Base-by-base conservation (phyloP, 1,140 invertebrate species). In the Mercenaria mercenaria region DNA sequence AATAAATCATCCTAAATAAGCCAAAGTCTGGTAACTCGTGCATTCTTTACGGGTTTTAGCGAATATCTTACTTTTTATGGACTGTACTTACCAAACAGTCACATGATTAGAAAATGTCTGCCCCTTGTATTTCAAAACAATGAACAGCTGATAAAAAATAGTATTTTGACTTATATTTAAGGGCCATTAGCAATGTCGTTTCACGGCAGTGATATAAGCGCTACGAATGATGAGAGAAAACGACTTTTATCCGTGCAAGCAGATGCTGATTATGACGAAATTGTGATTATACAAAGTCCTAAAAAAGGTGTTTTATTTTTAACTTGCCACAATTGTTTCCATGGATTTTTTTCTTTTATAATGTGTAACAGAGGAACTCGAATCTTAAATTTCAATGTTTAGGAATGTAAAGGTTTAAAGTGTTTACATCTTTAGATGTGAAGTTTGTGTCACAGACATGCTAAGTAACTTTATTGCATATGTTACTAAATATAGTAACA, bases 81-180 rank as follows among this genome's bases (percentile, higher is more conserved):
- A 50, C 23, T 50, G 50, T 6, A 85, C 6, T 47, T 41, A 41
- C 26, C 47, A 47, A 37, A 39, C 67, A 32, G 47, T 92, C 91
- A 92, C 88, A 81, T 92, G 91, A 92, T 86, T n/a, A 84, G 50
- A 90, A 90, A 79, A 91, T 91, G 91, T 82, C 91, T 85, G 84
- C 64, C 59, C 52, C 64, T 74, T 26, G 6, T 20, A 86, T 74
- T 59, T 86, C 67, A 86, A 86, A 74, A 74, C 67, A 86, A 86
- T 39, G 34, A 18, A 0, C 43, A 26, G 23, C 0, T 50, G 6
- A n/a, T 50, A 20, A 32, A 72, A 52, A 41, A 4, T 59, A 34
- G 3, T 4, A 64, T 20, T 86, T 39, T 76, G 29, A 29, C 56
- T 74, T 37, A 32, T 15, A 34, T 50, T 39, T 29, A 67, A 69